Base-by-base conservation (phyloP, 2,888 invertebrate species). In the Sturmia bella region DNA sequence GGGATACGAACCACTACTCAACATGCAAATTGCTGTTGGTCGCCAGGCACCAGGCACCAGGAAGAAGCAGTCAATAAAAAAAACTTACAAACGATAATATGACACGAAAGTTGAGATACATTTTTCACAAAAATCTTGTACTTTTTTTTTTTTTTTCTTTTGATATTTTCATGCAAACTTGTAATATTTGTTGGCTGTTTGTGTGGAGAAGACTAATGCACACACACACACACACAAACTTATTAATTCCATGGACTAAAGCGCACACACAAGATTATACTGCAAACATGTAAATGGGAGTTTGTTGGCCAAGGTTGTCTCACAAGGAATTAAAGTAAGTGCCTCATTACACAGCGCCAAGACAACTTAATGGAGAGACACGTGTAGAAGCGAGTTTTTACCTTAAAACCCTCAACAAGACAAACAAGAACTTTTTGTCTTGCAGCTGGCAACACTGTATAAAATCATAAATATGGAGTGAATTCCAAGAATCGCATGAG, bases 241-340 rank as follows among this genome's bases (percentile, higher is more conserved):
- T 69, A 78, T 70, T 78, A 75, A 75, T 78, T 74, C 78, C 74
- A 56, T 52, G 54, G 78, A 66, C 39, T 69, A 64, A 74, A 76
- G 56, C 59, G 48, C 52, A 52, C 54, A 59, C 17, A 54, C 13
- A 54, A 69, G 7, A 69, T 32, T 52, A 57, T 45, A 41, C 43
- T 37, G 17, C 37, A n/a, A 5, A 12, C 9, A 21, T 50, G 43
- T 72, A 66, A 48, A 72, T 37, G 27, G 41, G 21, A 63, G 9
- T 32, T 12, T 57, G 52, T 66, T 64, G 66, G 52, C 72, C 64
- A 64, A 72, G 78, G 78, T 45, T 72, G 45, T 52, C 59, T 11
- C 39, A 21, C 27, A 63, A 61, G 15, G 17, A 52, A 19, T 50
- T 27, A 39, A 56, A 63, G 13, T 3, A 39, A 43, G 24, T 24